Conservation (phyloP, 2,113 vertebrate genomes). For the Hystrix brachyura region DNA sequence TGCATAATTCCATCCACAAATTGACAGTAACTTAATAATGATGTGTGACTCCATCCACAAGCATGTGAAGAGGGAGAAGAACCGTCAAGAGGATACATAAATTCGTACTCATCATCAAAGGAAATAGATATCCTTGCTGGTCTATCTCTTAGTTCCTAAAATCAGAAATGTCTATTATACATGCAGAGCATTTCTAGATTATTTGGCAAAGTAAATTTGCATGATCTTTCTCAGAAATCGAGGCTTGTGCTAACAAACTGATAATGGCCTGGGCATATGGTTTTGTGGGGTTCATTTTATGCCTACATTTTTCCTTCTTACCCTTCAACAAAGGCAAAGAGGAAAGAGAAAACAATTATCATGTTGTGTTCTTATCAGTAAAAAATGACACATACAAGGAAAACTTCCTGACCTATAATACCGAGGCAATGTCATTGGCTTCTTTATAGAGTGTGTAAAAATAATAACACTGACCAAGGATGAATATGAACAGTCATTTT, state of each 20-base stretch:
- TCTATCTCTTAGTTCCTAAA: neutral
- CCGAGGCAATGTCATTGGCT: neutral
- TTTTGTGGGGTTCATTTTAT: neutral
- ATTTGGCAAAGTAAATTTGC: neutral
- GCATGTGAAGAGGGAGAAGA: conserved; percentile 23
- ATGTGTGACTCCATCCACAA: conserved; percentile 22
- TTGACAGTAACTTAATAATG: neutral
- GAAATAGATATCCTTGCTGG: neutral
- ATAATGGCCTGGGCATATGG: neutral
- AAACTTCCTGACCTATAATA: neutral
- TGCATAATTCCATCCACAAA: conserved; percentile 9
- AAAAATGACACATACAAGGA: neutral
- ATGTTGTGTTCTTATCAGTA: neutral
- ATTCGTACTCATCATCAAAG: neutral
- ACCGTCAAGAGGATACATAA: neutral
- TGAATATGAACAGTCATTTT: neutral
- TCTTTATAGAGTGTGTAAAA: neutral
- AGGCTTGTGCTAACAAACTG: neutral
- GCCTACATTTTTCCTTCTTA: neutral
- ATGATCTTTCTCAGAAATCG: neutral
- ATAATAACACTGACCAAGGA: neutral
- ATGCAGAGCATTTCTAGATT: neutral
- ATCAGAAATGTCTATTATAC: neutral
- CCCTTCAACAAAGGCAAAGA: neutral
- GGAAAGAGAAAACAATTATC: neutral